Conservation (phyloP, 2,888 invertebrate genomes). For the Athalia rosae region DNA sequence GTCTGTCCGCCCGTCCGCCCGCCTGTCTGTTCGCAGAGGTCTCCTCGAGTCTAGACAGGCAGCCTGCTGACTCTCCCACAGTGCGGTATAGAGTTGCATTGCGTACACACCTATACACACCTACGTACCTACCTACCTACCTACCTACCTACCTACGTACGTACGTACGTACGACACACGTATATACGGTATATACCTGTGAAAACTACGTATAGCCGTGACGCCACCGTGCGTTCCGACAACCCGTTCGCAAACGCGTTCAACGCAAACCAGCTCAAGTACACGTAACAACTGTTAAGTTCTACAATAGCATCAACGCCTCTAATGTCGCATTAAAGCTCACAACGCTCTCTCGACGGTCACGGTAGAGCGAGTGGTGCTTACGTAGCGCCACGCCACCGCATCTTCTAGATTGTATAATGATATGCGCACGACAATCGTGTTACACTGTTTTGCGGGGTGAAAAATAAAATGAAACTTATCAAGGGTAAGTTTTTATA, state of each 20-base stretch:
- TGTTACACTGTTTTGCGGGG: too few relatives aligned
- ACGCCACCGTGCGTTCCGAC: neutral
- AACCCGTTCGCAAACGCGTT: conserved; percentile 21
- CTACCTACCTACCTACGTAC: neutral
- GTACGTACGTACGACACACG: too few relatives aligned
- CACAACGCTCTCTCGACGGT: conserved; percentile 56
- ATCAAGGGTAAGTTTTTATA: too few relatives aligned
- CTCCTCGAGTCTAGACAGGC: conserved; percentile 50
- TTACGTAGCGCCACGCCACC: neutral
- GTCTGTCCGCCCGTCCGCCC: conserved; percentile 17
- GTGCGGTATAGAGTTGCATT: conserved; percentile 49
- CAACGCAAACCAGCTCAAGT: conserved; percentile 38
- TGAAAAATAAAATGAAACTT: too few relatives aligned
- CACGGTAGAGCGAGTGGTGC: neutral
- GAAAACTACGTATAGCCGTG: neutral
- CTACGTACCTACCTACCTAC: neutral
- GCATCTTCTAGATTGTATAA: neutral
- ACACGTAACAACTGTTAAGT: conserved; percentile 54
- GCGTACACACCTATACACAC: neutral
- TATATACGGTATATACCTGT: neutral
- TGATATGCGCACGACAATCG: too few relatives aligned
- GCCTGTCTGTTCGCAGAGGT: neutral
- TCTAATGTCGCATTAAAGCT: conserved; percentile 66
- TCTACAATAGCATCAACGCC: conserved; percentile 63
- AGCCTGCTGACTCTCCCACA: conserved; percentile 57